Percentiles rank a stretch among this genome's conserved stretches.
Conservation (phyloP, 2,113 vertebrate genomes). For the Notarius lentiginosus region DNA sequence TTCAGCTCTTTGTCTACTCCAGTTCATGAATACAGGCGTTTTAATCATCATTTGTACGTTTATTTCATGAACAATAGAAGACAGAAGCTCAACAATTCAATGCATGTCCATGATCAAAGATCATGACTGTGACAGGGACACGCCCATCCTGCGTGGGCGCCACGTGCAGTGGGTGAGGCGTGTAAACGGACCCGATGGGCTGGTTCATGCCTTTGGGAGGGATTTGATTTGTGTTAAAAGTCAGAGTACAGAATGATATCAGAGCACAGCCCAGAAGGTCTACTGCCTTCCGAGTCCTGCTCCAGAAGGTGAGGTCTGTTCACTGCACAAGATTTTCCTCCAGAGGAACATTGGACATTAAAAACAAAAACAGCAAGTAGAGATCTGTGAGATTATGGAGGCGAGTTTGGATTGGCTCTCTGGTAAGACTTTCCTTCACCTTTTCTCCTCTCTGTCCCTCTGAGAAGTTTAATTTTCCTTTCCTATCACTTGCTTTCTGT, state of each 20-base stretch:
- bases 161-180: neutral
- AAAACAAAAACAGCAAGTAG: neutral
- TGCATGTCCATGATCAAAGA: neutral
- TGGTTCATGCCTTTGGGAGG: neutral
- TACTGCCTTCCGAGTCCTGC: neutral
- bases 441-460: neutral
- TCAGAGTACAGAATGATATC: neutral
- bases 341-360: neutral
- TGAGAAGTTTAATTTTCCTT: neutral
- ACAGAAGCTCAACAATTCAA: neutral
- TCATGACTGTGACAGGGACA: neutral
- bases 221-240: neutral
- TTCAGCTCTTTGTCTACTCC: neutral
- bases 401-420: neutral
- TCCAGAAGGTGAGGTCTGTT: neutral
- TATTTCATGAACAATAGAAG: neutral
- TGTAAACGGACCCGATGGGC: neutral
- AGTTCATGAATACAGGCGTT: neutral
- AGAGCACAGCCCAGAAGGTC: neutral
- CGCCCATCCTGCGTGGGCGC: neutral
- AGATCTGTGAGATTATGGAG: neutral
- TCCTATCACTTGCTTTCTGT: neutral
- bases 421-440: slow-evolving; percentile 13
- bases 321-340: neutral
- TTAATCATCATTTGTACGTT: neutral